Evolutionary conservation across 1,140 invertebrate species (phyloP), one percentile per base, ranked within the genome.

Genomic region (Nymphalis io): DNA sequence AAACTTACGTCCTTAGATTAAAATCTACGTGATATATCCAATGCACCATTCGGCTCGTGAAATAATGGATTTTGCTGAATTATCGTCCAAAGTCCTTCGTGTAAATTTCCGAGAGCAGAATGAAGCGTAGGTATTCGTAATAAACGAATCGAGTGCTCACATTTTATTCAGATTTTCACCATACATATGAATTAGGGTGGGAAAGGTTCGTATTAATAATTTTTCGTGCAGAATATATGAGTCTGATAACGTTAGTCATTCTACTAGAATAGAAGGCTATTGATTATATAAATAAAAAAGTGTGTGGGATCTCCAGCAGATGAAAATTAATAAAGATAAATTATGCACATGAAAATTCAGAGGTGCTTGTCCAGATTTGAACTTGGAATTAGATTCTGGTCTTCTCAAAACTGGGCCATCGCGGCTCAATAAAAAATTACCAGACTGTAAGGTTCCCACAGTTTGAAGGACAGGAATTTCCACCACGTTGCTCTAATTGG

Each of bases 131-230:
- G 66, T 68, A 68, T 68, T 68, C 46, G 48, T 60, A 61, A 68
- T 68, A 68, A 68, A 61, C 46, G 66, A 60, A 68, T 68, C 48
- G 48, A 68, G 58, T 55, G 66, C 58, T 68, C 65, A 53, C 65
- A 68, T 68, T 68, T 68, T 68, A 68, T 68, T 68, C 65, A 68
- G 65, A 68, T 68, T 68, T 59, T 60, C 57, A 2, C 65, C 44
- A 60, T 68, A 68, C 65, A 68, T 68, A 68, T 60, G 65, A 60
- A 68, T 40, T 60, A 68, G 65, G 58, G n/a, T n/a, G n/a, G n/a
- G 58, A 6, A 33, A 21, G 44, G 23, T 46, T 33, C 60, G 33
- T 48, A 48, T 13, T 12, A 53, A 21, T 53, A 21, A 40, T 18
- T 33, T 62, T 62, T 48, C 40, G 20, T 58, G 23, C 27, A 48